Evolutionary conservation across 2,797 vertebrate species (phyloP).

Genomic region (Halcyon badia): DNA sequence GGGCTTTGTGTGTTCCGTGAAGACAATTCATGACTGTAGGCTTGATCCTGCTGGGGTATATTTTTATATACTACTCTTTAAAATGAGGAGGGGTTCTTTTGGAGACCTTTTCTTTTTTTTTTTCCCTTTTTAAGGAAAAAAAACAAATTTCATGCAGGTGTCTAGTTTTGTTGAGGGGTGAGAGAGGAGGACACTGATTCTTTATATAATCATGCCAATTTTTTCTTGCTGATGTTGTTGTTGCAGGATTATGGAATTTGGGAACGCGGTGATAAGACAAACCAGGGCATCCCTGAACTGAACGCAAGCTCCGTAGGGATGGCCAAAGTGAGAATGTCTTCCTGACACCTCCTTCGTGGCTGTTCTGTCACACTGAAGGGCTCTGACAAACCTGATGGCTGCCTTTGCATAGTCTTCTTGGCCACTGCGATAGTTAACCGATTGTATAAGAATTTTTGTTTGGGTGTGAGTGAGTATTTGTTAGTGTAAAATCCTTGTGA

Average conservation of each 20-base stretch:
- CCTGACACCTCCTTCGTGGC: not conserved
- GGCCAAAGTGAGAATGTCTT: constrained; percentile 89
- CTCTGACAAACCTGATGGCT: not conserved
- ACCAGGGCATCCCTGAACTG: constrained; percentile 96
- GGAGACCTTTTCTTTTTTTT: not conserved
- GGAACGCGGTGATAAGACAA: constrained; percentile 99
- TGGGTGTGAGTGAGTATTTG: not conserved
- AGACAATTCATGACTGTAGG: not conserved
- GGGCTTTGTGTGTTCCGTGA: not conserved
- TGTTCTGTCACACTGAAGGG: not conserved
- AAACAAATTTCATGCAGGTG: not conserved
- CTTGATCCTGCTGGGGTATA: not conserved
- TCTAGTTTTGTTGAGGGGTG: not conserved
- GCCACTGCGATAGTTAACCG: not conserved
- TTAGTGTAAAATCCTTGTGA: not conserved
- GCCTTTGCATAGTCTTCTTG: constrained; percentile 1
- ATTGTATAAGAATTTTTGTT: constrained; percentile 3
- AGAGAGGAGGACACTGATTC: not conserved
- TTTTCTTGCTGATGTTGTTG: not conserved
- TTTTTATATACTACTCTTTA: not conserved
- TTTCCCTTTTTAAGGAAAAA: not conserved
- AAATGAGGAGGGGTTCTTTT: not conserved
- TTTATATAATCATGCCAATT: not conserved
- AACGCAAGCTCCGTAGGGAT: constrained; percentile 98
- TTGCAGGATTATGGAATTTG: constrained; percentile 98